Conservation (phyloP, 2,888 invertebrate genomes). For the Drosophila suboccidentalis region DNA sequence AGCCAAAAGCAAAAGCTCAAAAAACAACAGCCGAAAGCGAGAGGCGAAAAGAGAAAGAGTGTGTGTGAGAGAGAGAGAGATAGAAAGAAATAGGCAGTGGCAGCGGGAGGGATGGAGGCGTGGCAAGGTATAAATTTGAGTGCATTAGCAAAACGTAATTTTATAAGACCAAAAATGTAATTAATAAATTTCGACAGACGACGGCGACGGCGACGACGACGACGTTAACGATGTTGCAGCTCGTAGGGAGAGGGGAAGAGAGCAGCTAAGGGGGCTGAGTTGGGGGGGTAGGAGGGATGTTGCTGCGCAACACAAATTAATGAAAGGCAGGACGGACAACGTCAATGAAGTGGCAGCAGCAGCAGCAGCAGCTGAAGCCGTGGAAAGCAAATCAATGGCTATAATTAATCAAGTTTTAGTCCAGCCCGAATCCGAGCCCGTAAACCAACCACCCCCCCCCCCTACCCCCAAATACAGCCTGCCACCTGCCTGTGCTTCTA, state of each 20-base stretch:
- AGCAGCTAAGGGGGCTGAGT: too few relatives aligned
- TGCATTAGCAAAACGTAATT: constrained; percentile 84
- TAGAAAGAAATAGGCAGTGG: background rate
- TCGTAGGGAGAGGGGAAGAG: background rate
- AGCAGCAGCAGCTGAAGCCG: constrained; percentile 56
- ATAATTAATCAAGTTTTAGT: constrained; percentile 79
- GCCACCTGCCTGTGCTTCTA: background rate
- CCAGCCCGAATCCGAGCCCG: constrained; percentile 20
- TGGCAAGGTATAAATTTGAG: constrained; percentile 81
- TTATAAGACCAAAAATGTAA: constrained; percentile 84
- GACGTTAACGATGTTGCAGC: constrained; percentile 21
- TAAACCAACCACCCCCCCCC: background rate
- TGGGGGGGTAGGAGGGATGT: too few relatives aligned
- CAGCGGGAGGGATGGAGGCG: background rate
- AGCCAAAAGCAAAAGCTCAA: constrained; percentile 68
- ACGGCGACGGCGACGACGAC: constrained; percentile 40
- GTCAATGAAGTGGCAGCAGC: constrained; percentile 21
- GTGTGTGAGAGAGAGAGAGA: background rate
- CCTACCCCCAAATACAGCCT: background rate
- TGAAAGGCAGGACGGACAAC: constrained; percentile 57
- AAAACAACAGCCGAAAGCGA: constrained; percentile 43
- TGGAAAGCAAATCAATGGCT: constrained; percentile 81
- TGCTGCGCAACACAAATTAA: constrained; percentile 64
- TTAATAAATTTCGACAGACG: constrained; percentile 84
- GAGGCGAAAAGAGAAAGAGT: background rate